A percentile compares a stretch with the other conserved stretches of the same genome.
phyloP scores from a whole-genome alignment of 2,113 vertebrate genomes.

The Bubo scandiacus region DNA sequence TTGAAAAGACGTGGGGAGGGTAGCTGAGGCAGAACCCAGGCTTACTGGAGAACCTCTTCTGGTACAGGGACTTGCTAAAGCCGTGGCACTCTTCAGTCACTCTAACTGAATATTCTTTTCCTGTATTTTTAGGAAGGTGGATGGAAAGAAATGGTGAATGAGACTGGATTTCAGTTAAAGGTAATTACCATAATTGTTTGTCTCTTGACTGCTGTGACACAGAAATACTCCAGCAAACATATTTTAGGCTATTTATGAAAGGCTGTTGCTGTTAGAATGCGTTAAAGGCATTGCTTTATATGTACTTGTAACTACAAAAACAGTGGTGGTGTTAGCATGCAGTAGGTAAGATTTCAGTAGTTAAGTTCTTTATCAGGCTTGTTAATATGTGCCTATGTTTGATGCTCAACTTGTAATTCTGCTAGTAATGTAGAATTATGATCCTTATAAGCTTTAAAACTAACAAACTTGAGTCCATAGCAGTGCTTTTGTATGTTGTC shows the following conservation, averaged over 20 bases:
- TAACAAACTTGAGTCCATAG: background rate
- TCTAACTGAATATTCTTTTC: slow-evolving; percentile 40
- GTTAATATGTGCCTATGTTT: background rate
- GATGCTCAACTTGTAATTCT: background rate
- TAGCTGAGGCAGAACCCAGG: background rate
- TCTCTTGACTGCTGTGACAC: background rate
- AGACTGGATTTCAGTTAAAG: slow-evolving; percentile 94
- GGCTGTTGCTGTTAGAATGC: background rate
- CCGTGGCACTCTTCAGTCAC: background rate
- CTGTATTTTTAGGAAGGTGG: slow-evolving; percentile 83
- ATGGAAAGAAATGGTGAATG: slow-evolving; percentile 93
- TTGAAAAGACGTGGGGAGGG: background rate
- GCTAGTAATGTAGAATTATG: background rate
- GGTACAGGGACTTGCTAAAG: background rate
- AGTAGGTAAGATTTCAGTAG: background rate
- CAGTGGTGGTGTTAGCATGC: background rate
- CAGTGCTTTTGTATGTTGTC: background rate
- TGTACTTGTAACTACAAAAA: background rate
- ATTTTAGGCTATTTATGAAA: background rate
- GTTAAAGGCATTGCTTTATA: background rate
- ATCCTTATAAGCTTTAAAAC: background rate
- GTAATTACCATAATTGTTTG: slow-evolving; percentile 67
- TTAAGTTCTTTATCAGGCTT: background rate
- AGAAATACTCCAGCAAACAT: background rate
- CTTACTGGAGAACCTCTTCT: background rate